These are phyloP conservation scores for Connochaetes taurinus DNA, from an alignment of 2,113 vertebrate genomes.

Conservation along the genomic window DNA sequence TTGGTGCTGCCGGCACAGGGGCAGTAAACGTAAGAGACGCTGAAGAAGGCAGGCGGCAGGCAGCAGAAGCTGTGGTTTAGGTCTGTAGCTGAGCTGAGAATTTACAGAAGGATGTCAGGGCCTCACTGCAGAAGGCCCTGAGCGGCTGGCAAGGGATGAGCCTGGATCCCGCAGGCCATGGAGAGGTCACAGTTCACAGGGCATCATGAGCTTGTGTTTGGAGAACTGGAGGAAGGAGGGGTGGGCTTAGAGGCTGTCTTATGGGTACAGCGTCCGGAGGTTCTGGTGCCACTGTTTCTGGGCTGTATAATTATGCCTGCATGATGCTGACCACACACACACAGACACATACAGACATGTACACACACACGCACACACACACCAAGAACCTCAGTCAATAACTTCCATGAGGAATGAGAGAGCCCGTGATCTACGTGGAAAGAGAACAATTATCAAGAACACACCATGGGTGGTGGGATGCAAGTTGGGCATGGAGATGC, in stretches of 20 bases:
- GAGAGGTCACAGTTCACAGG: neutral
- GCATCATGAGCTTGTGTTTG: neutral
- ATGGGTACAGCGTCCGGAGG: neutral
- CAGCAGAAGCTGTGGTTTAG: neutral
- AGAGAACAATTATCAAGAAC: neutral
- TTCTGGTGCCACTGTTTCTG: neutral
- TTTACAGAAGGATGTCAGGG: neutral
- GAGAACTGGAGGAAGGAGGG: neutral
- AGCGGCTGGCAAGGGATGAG: neutral
- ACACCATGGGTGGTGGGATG: too few species aligned
- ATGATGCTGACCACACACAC: neutral
- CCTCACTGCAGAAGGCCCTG: neutral
- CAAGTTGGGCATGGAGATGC: neutral
- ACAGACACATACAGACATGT: neutral
- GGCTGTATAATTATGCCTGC: neutral
- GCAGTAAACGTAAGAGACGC: neutral
- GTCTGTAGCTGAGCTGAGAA: neutral
- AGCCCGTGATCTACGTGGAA: neutral
- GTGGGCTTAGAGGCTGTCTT: neutral
- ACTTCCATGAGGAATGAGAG: neutral
- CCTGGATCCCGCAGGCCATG: neutral
- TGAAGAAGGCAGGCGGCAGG: rapidly evolving
- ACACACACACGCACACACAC: too few species aligned
- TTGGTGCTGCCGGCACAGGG: neutral
- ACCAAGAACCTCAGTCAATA: too few species aligned